A percentile compares a stretch with the other conserved stretches of the same genome.
These are phyloP conservation scores for Gasterosteus nipponicus DNA, from an alignment of 2,113 vertebrate species.

Conservation along the genomic window DNA sequence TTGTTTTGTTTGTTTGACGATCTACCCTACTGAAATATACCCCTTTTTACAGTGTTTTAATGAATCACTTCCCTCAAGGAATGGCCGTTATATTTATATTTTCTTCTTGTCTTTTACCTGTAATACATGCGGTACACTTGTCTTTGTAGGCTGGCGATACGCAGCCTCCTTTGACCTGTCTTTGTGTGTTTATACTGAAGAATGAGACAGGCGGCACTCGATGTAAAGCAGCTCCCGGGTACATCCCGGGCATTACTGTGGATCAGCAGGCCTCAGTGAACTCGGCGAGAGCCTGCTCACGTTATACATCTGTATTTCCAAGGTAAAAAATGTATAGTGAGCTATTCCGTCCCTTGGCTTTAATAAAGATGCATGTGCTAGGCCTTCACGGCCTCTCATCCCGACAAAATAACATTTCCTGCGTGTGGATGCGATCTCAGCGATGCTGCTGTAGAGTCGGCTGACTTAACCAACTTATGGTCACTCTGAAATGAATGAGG, in stretches of 20 bases:
- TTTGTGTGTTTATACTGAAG: constrained; percentile 37
- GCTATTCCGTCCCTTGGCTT: neutral
- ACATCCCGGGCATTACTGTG: constrained; percentile 10
- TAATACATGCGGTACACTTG: neutral
- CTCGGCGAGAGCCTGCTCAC: neutral
- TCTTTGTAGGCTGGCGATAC: constrained; percentile 3
- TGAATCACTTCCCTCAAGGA: neutral
- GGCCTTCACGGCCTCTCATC: constrained; percentile 21
- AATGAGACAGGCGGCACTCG: constrained; percentile 26
- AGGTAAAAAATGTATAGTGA: constrained; percentile 4
- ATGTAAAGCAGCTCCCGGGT: constrained; percentile 15
- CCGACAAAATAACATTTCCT: constrained; percentile 22
- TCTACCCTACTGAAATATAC: neutral
- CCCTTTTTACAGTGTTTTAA: neutral
- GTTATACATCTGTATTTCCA: neutral
- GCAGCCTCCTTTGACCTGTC: neutral
- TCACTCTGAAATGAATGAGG: constrained; percentile 55
- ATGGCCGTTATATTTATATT: constrained; percentile 2
- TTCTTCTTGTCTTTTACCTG: neutral
- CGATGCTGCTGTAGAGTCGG: constrained; percentile 19
- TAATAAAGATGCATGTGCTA: constrained; percentile 53
- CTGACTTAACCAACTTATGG: constrained; percentile 31
- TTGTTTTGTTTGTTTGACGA: neutral
- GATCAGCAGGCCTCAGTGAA: constrained; percentile 11
- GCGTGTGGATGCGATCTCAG: neutral